Base-by-base conservation (phyloP, 1,140 invertebrate genomes). In the Nebria ingens region DNA sequence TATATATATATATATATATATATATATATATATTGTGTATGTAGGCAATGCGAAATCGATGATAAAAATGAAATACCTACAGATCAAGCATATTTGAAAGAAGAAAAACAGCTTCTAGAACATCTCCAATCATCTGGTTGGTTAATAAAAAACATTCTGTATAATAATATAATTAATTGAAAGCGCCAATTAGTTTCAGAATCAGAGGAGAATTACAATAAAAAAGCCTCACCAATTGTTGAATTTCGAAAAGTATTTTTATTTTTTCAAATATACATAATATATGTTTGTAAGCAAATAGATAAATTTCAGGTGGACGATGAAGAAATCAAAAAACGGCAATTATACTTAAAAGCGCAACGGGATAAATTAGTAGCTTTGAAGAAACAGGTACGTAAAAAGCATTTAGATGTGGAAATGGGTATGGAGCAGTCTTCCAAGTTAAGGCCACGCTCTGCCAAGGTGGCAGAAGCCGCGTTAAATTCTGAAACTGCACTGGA, bases 311-410 rank as follows among this genome's bases (percentile, higher is more conserved):
- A 76, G 69, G 68, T 77, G 22, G 73, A 73, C 56, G 66, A 71
- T 17, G 80, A 81, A 52, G 91, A 95, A 62, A 71, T 94, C n/a
- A 77, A 79, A 57, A 82, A 83, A 54, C 76, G 92, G 0, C 87
- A 91, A 64, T 79, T 89, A 61, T 95, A 93, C 68, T 71, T 97
- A 20, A 82, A 87, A 22, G 79, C 86, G 49, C 91, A 94, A 69
- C 77, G 93, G 21, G 92, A 96, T 68, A 93, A 94, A 67, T 77
- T 97, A 17, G 75, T 96, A 22, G 86, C 87, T 15, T 67, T 95
- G 62, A 96, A 96, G 67, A 89, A 89, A 66, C 80, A 87, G 69
- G 90, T 88, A 17, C 76, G 92, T 20, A 85, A 87, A 63, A 85
- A 87, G 61, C 81, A 86, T 62, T 71, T 96, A 2, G 78, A 78